These are phyloP conservation scores for Charanyca ferruginea DNA, from an alignment of 2,888 invertebrate species.

Conservation along the genomic window DNA sequence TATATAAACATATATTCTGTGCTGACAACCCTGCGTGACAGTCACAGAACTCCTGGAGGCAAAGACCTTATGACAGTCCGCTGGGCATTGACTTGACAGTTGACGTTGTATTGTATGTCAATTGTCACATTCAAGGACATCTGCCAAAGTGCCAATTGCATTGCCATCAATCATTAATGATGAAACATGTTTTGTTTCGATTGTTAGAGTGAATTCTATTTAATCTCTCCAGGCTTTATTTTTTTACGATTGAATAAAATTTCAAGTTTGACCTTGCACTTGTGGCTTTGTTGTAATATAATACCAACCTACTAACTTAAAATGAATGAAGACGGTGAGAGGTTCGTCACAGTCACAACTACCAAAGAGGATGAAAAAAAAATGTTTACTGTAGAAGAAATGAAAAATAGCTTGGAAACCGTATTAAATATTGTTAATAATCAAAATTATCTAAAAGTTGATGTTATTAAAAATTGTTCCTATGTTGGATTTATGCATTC, in stretches of 20 bases:
- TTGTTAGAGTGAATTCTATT: too few relatives aligned
- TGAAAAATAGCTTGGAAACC: constrained; percentile 63
- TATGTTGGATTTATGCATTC: constrained; percentile 81
- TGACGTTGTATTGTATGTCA: not conserved
- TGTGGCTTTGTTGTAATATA: not conserved
- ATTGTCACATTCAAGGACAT: too few relatives aligned
- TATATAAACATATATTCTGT: too few relatives aligned
- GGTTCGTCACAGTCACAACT: not conserved
- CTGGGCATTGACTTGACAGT: too few relatives aligned
- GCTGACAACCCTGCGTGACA: too few relatives aligned
- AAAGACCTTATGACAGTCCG: too few relatives aligned
- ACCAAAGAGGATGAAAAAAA: constrained; percentile 19
- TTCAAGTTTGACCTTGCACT: not conserved
- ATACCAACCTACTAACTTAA: not conserved
- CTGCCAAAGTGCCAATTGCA: too few relatives aligned
- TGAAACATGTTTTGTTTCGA: not conserved
- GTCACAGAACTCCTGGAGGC: too few relatives aligned
- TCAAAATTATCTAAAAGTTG: constrained; percentile 79
- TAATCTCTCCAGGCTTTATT: not conserved
- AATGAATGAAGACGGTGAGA: constrained; percentile 13
- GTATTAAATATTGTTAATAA: constrained; percentile 73
- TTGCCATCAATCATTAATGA: not conserved
- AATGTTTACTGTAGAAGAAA: constrained; percentile 29
- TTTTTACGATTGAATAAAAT: not conserved
- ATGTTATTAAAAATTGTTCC: constrained; percentile 72